Conservation (phyloP, 2,113 vertebrate species). For the Plecotus auritus region DNA sequence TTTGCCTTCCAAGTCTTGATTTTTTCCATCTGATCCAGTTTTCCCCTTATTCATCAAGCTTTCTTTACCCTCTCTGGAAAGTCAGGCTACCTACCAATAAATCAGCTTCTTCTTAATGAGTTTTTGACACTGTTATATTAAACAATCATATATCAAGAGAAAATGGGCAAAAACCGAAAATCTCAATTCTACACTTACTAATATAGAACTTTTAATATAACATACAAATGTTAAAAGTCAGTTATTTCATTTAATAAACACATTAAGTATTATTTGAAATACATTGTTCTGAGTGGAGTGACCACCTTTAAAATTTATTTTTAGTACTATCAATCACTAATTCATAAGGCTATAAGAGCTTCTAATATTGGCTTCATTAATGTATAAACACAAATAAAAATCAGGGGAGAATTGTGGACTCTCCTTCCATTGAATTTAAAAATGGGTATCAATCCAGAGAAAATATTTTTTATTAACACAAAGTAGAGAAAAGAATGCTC, state of each 20-base stretch:
- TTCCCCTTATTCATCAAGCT: neutral
- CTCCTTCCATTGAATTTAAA: neutral
- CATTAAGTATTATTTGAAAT: neutral
- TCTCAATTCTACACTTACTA: neutral
- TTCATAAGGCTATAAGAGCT: neutral
- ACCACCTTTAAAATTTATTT: neutral
- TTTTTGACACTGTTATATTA: neutral
- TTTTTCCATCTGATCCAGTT: neutral
- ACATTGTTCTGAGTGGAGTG: neutral
- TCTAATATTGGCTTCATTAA: slow-evolving; percentile 4
- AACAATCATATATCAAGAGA: neutral
- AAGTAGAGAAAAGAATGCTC: neutral
- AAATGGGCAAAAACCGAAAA: neutral
- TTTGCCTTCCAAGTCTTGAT: neutral
- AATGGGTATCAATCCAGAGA: neutral
- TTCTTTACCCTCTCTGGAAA: neutral
- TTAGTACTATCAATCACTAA: slow-evolving; percentile 28
- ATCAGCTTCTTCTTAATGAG: neutral
- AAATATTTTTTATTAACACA: slow-evolving; percentile 33
- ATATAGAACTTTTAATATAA: slow-evolving; percentile 33
- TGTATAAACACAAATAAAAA: slow-evolving; percentile 10
- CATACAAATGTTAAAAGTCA: neutral
- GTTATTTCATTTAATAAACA: slow-evolving; percentile 22
- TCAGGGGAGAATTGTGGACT: neutral
- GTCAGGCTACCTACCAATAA: neutral